Conservation (phyloP, 2,888 invertebrate genomes). For the Brachypterus glaber region DNA sequence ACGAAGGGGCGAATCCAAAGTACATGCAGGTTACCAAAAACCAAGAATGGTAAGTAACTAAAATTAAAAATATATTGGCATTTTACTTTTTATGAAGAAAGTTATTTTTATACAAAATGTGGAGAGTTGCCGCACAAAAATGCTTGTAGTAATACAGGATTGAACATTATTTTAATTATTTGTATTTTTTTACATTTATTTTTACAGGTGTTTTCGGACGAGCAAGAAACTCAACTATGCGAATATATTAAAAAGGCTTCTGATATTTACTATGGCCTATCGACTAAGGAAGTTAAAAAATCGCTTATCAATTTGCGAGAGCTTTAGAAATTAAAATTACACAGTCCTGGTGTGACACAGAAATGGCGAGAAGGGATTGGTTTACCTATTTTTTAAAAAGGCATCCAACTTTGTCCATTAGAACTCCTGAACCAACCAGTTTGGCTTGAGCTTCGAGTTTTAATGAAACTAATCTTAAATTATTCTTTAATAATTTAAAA, state of each 20-base stretch:
- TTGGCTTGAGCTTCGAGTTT: constrained; percentile 6
- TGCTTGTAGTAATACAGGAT: too few relatives aligned
- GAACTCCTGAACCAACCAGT: constrained; percentile 10
- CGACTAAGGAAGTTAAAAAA: constrained; percentile 10
- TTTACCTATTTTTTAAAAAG: constrained; percentile 10
- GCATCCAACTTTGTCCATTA: constrained; percentile 8
- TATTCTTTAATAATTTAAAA: constrained; percentile 7
- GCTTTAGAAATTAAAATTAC: constrained; percentile 7
- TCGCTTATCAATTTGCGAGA: constrained; percentile 10
- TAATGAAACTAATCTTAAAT: constrained; percentile 7
- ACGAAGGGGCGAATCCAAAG: too few relatives aligned
- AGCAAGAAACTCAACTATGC: constrained; percentile 8
- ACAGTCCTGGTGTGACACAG: constrained; percentile 6
- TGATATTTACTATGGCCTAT: constrained; percentile 10
- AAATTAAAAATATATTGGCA: too few relatives aligned
- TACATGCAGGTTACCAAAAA: too few relatives aligned
- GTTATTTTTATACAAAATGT: too few relatives aligned
- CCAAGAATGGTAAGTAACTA: too few relatives aligned
- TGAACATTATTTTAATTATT: too few relatives aligned
- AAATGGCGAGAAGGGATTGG: constrained; percentile 13
- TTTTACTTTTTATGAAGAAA: too few relatives aligned
- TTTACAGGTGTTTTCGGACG: constrained; percentile 8
- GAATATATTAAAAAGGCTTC: constrained; percentile 9
- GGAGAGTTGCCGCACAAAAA: too few relatives aligned
- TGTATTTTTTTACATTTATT: too few relatives aligned